Evolutionary conservation across 2,113 vertebrate genomes (phyloP).

Genomic region (Callospermophilus lateralis): DNA sequence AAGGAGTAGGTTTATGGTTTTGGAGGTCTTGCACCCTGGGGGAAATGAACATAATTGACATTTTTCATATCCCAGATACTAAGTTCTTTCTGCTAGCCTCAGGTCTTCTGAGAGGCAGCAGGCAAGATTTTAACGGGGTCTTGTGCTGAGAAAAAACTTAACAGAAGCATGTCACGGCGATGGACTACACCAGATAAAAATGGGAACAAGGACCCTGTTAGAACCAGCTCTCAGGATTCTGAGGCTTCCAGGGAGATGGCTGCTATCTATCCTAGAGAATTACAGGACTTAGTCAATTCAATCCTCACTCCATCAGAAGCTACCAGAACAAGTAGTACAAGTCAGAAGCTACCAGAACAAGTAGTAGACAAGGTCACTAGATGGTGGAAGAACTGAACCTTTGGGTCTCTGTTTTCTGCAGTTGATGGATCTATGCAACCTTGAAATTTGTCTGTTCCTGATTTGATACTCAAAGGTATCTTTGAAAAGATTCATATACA

Average conservation of each 20-base stretch:
- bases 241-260: not conserved
- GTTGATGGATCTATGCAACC: not conserved
- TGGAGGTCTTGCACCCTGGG: not conserved
- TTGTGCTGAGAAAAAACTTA: not conserved
- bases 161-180: not conserved
- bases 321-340: not conserved
- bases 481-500: not conserved
- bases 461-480: not conserved
- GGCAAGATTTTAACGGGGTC: not conserved
- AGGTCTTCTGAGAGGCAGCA: not conserved
- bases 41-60: not conserved
- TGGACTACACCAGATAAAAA: not conserved
- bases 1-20: not conserved
- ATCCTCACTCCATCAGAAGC: not conserved
- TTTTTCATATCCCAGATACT: not conserved
- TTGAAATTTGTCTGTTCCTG: not conserved
- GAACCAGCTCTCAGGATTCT: not conserved
- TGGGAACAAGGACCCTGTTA: not conserved
- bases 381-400: not conserved
- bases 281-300: constrained; percentile 11
- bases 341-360: not conserved
- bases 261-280: not conserved
- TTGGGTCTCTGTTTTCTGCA: not conserved
- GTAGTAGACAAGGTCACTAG: not conserved
- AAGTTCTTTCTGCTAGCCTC: not conserved